A percentile compares a stretch with the other conserved stretches of the same genome.
Conservation (phyloP, 2,113 vertebrate species). For the Erythrolamprus reginae region DNA sequence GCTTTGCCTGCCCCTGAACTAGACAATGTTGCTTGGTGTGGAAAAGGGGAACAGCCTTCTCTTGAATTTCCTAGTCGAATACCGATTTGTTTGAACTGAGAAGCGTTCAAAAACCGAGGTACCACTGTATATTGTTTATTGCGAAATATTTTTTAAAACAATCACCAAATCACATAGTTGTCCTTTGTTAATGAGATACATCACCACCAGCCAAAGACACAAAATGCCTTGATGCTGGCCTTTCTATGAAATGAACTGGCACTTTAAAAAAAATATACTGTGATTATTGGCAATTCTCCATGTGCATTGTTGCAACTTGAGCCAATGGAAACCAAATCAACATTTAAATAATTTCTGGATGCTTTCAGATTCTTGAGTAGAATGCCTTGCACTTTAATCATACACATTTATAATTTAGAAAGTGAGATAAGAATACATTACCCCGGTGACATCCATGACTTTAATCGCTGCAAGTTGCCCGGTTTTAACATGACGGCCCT, state of each 20-base stretch:
- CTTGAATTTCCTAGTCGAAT: too few species aligned
- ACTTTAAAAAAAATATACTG: not conserved
- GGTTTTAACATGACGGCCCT: constrained; percentile 98
- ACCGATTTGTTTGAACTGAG: too few species aligned
- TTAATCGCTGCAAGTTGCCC: constrained; percentile 97
- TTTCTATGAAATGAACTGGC: not conserved
- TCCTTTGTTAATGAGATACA: not conserved
- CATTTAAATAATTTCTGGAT: not conserved
- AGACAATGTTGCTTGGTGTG: too few species aligned
- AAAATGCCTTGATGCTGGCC: not conserved
- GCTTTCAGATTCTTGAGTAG: not conserved
- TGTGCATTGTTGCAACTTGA: not conserved
- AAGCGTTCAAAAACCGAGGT: too few species aligned
- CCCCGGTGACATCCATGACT: constrained; percentile 98
- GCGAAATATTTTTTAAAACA: not conserved
- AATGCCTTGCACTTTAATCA: constrained; percentile 16
- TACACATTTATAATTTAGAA: constrained; percentile 13
- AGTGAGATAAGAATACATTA: constrained; percentile 65
- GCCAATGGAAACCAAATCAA: not conserved
- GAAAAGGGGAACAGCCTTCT: too few species aligned
- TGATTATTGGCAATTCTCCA: not conserved
- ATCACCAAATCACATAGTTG: not conserved
- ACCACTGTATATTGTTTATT: too few species aligned
- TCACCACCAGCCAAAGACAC: not conserved
- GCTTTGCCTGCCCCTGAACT: too few species aligned